phyloP scores from a whole-genome alignment of 2,113 vertebrate genomes.

The Psittacus erithacus region DNA sequence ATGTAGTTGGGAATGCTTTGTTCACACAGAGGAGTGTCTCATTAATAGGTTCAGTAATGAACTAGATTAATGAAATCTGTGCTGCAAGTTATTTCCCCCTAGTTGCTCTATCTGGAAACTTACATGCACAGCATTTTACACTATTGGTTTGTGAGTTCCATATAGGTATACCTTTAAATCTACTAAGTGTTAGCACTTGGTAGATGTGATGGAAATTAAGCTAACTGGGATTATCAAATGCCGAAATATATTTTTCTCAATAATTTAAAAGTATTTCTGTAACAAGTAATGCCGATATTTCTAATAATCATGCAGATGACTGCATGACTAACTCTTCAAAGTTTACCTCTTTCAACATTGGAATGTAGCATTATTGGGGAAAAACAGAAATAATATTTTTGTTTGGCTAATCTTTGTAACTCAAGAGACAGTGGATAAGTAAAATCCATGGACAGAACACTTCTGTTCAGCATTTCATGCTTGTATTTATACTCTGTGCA shows the following conservation, averaged over 20 bases:
- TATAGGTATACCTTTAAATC: not conserved
- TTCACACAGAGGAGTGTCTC: not conserved
- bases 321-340: not conserved
- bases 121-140: not conserved
- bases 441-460: not conserved
- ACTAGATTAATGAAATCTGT: not conserved
- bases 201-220: not conserved
- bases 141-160: not conserved
- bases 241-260: not conserved
- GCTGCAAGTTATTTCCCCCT: not conserved
- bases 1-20: not conserved
- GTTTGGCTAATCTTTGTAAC: not conserved
- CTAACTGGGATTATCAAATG: not conserved
- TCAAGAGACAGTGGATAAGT: not conserved
- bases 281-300: not conserved
- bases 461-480: not conserved
- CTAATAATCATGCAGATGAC: not conserved
- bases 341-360: not conserved
- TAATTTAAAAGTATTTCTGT: not conserved
- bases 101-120: not conserved
- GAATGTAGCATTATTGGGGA: not conserved
- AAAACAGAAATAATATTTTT: not conserved
- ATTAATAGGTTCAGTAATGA: not conserved
- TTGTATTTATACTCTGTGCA: not conserved
- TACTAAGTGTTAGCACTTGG: not conserved